Evolutionary conservation across 1,140 invertebrate genomes (phyloP), one percentile per base, ranked within the genome.

Genomic region (Drosophila hydei): DNA sequence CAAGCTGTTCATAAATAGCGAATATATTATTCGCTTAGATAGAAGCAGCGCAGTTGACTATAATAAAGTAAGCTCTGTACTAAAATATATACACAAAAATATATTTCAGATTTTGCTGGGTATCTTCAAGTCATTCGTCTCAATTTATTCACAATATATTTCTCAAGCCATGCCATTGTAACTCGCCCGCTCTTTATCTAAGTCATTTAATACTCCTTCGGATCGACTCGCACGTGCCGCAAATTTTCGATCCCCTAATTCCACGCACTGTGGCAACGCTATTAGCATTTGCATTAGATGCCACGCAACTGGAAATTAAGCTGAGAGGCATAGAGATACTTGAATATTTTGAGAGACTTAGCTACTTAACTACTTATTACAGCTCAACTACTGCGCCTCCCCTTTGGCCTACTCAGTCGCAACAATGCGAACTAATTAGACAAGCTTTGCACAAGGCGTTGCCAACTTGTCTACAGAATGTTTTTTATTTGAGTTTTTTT

Each of bases 401-500:
- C n/a, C 16, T 18, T 3, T 4, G 2, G 12, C 5, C 14, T 11
- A 3, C 11, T 19, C 45, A 9, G 14, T 23, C 25, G 25, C 7
- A 64, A 77, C 73, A 81, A 81, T 70, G 60, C 11, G 23, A 25
- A 14, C 38, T 38, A 67, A 72, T 67, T 72, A 54, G 62, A 40
- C 7, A 72, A 58, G 23, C 18, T 27, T 18, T 8, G 42, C 16
- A 19, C 27, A 18, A 43, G 23, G 42, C 42, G 60, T 43, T 65
- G 36, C 45, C 52, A 51, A 63, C 33, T 42, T 60, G 58, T 54
- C 65, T 60, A 12, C 18, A 4, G 9, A 14, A n/a, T 27, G 27
- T 12, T 65, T 52, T 18, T 47, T 8, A 19, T 67, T 59, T n/a
- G 14, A 6, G 14, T 61, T 43, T 47, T 47, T 11, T 23, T 27